Base-by-base conservation (phyloP, 2,888 invertebrate genomes). In the Leptogaster cylindrica region DNA sequence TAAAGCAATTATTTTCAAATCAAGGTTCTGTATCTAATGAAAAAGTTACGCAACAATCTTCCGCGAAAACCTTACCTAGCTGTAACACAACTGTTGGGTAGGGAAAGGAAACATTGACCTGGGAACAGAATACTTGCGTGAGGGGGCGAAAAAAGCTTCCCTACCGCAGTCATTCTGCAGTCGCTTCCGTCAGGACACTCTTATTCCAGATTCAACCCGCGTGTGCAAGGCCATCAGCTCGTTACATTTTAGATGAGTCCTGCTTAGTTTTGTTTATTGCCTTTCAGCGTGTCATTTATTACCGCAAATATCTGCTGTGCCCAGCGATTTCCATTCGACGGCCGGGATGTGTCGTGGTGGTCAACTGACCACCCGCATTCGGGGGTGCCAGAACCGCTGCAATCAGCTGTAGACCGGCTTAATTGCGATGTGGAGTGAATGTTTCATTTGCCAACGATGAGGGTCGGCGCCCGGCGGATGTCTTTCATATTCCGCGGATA, bases 391-490 rank as follows among this genome's bases (percentile, higher is more conserved):
- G 55, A 23, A 4, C 20, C n/a, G 6, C 25, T 8, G 25, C 36
- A 55, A 55, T 39, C 55, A 39, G 55, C 55, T 39, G 55, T 55
- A 55, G 39, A 23, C 55, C 23, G 55, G 12, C 8, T 36, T 55
- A 55, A 39, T 39, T 55, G 14, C 55, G 8, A 10, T 20, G n/a
- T 27, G 5, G 12, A 12, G 36, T 23, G 33, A 55, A 36, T 55
- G 28, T 55, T 20, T 36, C 55, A 55, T 36, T 36, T 55, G 55
- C 55, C 33, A 16, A 55, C 14, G n/a, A 55, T 55, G 55, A 55
- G 55, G 55, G 55, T 55, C 27, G 20, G 33, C 23, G 36, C 55
- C 36, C 36, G 25, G 28, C 31, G 33, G 55, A 10, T 33, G n/a
- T 23, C 12, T 33, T 12, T 14, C 18, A 18, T n/a, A 20, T 23